Evolutionary conservation across 2,797 vertebrate genomes (phyloP).

Genomic region (Mormyrops boulengeri): DNA sequence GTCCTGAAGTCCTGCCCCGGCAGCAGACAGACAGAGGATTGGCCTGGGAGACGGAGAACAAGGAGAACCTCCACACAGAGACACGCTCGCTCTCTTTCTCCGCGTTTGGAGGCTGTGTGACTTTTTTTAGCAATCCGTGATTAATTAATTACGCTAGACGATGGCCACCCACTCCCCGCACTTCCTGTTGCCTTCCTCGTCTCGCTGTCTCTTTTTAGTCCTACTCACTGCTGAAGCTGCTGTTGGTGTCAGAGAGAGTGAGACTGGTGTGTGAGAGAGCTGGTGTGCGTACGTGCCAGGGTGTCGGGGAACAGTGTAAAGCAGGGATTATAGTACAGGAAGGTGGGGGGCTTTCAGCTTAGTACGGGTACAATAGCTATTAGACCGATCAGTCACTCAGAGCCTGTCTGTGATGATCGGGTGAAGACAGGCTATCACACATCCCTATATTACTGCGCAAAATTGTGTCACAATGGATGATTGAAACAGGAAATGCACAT

Average conservation of each 20-base stretch:
- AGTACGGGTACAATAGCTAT: not conserved
- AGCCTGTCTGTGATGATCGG: not conserved
- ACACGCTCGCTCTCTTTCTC: not conserved
- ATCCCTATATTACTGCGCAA: not conserved
- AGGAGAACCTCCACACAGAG: not conserved
- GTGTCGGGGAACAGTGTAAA: not conserved
- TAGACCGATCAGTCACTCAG: not conserved
- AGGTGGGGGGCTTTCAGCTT: not conserved
- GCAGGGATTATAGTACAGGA: not conserved
- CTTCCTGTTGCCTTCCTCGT: not conserved
- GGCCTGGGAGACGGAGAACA: not conserved
- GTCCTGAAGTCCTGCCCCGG: not conserved
- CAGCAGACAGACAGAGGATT: not conserved
- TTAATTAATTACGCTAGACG: conserved; percentile 12
- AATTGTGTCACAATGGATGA: not conserved
- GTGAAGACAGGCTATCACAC: not conserved
- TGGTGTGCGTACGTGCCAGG: not conserved
- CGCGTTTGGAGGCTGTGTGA: not conserved
- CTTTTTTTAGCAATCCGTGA: conserved; percentile 11
- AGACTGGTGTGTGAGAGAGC: not conserved
- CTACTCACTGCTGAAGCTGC: not conserved
- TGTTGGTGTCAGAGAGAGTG: not conserved
- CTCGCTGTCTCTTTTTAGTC: not conserved
- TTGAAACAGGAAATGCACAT: not conserved
- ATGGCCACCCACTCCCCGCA: not conserved